Conservation (phyloP, 2,888 invertebrate genomes). For the Chalcosyrphus nemorum region DNA sequence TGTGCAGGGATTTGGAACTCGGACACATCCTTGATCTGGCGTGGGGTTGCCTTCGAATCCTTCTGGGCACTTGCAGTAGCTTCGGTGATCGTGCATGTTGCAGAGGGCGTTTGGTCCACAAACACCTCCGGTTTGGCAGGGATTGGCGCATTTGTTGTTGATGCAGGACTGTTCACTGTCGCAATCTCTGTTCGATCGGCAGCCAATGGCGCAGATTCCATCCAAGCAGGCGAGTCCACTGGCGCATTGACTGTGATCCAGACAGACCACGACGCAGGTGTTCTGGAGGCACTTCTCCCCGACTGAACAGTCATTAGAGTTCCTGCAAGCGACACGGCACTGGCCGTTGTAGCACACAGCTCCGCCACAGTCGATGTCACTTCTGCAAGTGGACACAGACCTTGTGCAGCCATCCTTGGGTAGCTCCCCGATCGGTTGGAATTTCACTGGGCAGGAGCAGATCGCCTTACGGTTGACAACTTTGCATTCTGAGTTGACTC, state of each 20-base stretch:
- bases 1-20: conserved; percentile 88
- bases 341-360: conserved; percentile 92
- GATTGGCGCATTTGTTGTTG: conserved; percentile 92
- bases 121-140: conserved; percentile 88
- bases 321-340: conserved; percentile 91
- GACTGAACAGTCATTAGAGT: conserved; percentile 88
- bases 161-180: conserved; percentile 89
- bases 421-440: conserved; percentile 86
- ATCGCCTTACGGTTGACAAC: conserved; percentile 89
- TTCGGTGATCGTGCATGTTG: conserved; percentile 88
- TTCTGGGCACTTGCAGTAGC: conserved; percentile 90
- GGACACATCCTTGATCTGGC: conserved; percentile 93
- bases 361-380: conserved; percentile 90
- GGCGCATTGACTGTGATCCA: conserved; percentile 91
- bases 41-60: conserved; percentile 94
- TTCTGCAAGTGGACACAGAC: conserved; percentile 85
- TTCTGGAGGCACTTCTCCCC: conserved; percentile 91
- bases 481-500: conserved; percentile 90
- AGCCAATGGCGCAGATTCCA: conserved; percentile 91
- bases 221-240: conserved; percentile 90
- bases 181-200: conserved; percentile 92
- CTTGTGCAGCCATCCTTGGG: conserved; percentile 89
- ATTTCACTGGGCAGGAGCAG: conserved; percentile 91
- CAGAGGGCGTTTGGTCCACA: conserved; percentile 94
- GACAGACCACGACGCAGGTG: conserved; percentile 91